Evolutionary conservation across 2,113 vertebrate species (phyloP).

Genomic region (Mus pahari): DNA sequence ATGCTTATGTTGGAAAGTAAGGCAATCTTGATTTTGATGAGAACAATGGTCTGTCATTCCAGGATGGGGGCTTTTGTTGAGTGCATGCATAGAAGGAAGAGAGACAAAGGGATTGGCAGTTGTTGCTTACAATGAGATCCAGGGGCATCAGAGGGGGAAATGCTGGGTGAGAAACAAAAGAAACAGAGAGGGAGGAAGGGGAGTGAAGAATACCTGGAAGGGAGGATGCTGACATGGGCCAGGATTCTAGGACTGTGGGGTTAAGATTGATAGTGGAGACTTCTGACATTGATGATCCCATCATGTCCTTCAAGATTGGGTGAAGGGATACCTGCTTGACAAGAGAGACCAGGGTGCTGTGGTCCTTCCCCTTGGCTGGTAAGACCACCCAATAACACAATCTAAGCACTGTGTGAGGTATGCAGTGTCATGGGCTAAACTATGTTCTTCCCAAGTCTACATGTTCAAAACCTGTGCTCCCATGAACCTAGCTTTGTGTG

Average conservation of each 20-base stretch:
- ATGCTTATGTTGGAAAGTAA: no score
- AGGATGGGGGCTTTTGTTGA: background rate
- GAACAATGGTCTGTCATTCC: no score
- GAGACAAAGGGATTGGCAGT: background rate
- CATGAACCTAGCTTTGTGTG: background rate
- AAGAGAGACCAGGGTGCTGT: background rate
- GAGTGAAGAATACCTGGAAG: no score
- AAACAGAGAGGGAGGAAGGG: background rate
- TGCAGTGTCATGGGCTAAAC: fast-evolving
- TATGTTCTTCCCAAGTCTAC: fast-evolving
- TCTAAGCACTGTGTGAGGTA: background rate
- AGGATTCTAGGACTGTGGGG: background rate
- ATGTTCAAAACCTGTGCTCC: fast-evolving
- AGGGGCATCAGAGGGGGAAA: fast-evolving
- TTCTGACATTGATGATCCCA: fast-evolving
- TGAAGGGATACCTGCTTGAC: fast-evolving
- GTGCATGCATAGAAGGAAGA: background rate
- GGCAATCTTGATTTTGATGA: background rate
- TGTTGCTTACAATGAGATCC: no score
- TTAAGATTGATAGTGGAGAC: fast-evolving
- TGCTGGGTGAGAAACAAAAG: background rate
- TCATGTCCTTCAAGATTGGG: no score
- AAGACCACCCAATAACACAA: fast-evolving
- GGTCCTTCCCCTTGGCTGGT: fast-evolving
- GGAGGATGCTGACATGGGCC: background rate